phyloP scores from a whole-genome alignment of 1,140 invertebrate genomes.

The Yoshiicerus persimilis region DNA sequence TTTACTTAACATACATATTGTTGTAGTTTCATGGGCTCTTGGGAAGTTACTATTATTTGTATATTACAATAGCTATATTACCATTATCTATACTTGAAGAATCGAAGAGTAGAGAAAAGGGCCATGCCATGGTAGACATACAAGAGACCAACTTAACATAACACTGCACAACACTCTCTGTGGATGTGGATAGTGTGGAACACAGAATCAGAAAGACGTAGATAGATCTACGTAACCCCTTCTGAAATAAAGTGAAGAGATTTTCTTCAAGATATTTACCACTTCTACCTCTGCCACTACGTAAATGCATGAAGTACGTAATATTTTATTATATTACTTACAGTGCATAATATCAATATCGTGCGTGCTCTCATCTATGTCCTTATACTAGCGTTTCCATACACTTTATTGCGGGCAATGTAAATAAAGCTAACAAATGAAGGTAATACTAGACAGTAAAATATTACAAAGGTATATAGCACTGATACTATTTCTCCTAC shows the following conservation, averaged over 20 bases:
- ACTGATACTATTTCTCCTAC: no score
- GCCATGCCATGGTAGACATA: not conserved
- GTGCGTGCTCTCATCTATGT: not conserved
- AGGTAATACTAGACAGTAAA: no score
- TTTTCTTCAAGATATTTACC: not conserved
- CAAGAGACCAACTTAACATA: not conserved
- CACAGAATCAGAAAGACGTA: not conserved
- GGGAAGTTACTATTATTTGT: not conserved
- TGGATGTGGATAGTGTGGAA: not conserved
- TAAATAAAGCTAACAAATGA: no score
- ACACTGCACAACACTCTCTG: not conserved
- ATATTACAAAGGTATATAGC: no score
- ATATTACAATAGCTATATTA: not conserved
- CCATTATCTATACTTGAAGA: not conserved
- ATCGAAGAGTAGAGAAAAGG: not conserved
- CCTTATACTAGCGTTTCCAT: not conserved
- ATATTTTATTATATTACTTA: not conserved
- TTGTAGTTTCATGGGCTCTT: not conserved
- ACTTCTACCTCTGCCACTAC: not conserved
- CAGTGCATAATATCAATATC: not conserved
- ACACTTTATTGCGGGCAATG: no score
- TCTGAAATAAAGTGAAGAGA: no score
- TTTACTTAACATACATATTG: not conserved
- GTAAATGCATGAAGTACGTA: no score
- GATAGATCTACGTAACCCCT: not conserved